phyloP scores from a whole-genome alignment of 2,113 vertebrate genomes.

The Ptilonorhynchus violaceus region DNA sequence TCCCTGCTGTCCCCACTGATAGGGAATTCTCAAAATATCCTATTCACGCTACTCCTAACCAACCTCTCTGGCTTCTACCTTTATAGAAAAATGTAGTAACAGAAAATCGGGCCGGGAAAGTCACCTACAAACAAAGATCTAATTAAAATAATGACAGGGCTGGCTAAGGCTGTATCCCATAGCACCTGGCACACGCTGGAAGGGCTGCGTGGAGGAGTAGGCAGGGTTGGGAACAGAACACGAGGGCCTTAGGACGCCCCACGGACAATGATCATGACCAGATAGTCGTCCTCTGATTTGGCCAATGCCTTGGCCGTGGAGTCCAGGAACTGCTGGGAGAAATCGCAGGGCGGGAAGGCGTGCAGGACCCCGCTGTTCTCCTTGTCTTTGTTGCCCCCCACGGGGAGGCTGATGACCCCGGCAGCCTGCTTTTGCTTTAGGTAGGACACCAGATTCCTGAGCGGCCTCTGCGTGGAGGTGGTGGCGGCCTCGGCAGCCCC shows the following conservation, averaged over 20 bases:
- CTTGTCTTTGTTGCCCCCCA: conserved; percentile 97
- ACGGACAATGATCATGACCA: conserved; percentile 99
- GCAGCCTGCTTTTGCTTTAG: conserved; percentile 99
- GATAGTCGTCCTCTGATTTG: conserved; percentile 99
- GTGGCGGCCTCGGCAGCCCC: conserved; percentile 72
- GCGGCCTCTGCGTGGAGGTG: conserved; percentile 91
- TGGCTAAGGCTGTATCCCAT: conserved; percentile 85
- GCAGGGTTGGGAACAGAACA: conserved; percentile 69
- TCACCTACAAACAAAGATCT: conserved; percentile 74
- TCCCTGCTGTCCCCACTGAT: conserved; percentile 6
- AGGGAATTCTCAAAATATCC: conserved; percentile 31
- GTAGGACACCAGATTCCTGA: conserved; percentile 99
- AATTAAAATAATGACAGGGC: conserved; percentile 69
- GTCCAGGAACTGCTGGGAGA: conserved; percentile 99
- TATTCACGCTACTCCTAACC: conserved; percentile 56
- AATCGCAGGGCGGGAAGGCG: conserved; percentile 98
- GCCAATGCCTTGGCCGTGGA: conserved; percentile 95
- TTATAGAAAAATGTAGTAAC: conserved; percentile 67
- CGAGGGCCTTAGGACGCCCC: conserved; percentile 90
- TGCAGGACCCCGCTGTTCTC: conserved; percentile 97
- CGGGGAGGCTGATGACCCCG: conserved; percentile 97
- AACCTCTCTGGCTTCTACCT: conserved; percentile 64
- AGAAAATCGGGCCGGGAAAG: conserved; percentile 27
- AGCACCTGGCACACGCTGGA: conserved; percentile 86
- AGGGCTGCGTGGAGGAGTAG: conserved; percentile 80